A percentile compares a stretch with the other conserved stretches of the same genome.
phyloP scores from a whole-genome alignment of 2,797 vertebrate genomes.

The Oreonectes daqikongensis region DNA sequence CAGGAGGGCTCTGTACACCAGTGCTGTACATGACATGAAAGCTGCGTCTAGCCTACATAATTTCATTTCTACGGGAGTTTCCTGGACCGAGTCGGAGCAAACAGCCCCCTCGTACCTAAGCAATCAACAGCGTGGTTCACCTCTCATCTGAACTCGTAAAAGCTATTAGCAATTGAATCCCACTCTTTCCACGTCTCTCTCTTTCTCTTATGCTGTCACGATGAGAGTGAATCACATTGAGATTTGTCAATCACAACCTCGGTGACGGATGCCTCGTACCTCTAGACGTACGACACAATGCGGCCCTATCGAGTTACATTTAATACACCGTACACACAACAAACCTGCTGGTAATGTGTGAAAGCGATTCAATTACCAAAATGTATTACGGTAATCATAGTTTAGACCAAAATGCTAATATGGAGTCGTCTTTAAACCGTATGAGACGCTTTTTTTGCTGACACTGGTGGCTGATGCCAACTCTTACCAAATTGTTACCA shows the following conservation, averaged over 20 bases:
- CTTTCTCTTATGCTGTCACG: background rate
- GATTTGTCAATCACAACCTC: background rate
- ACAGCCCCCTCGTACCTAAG: conserved; percentile 31
- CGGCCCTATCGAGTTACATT: background rate
- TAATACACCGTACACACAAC: background rate
- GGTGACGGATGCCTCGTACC: conserved; percentile 10
- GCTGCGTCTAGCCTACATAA: conserved; percentile 28
- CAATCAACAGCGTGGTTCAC: conserved; percentile 27
- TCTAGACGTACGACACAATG: conserved; percentile 27
- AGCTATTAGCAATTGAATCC: conserved; percentile 47
- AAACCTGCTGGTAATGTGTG: background rate
- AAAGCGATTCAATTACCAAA: background rate
- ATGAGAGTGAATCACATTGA: conserved; percentile 21
- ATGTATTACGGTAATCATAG: background rate
- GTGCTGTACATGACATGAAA: conserved; percentile 34
- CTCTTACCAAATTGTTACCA: background rate
- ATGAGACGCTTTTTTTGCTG: background rate
- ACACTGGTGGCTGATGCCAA: background rate
- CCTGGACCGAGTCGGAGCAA: conserved; percentile 23
- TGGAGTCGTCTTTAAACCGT: background rate
- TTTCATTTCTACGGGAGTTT: conserved; percentile 38
- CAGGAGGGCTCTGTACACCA: background rate
- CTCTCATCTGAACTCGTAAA: conserved; percentile 44
- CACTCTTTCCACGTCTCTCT: background rate
- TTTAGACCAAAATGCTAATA: background rate